Base-by-base conservation (phyloP, 2,113 vertebrate genomes). In the Carollia perspicillata region DNA sequence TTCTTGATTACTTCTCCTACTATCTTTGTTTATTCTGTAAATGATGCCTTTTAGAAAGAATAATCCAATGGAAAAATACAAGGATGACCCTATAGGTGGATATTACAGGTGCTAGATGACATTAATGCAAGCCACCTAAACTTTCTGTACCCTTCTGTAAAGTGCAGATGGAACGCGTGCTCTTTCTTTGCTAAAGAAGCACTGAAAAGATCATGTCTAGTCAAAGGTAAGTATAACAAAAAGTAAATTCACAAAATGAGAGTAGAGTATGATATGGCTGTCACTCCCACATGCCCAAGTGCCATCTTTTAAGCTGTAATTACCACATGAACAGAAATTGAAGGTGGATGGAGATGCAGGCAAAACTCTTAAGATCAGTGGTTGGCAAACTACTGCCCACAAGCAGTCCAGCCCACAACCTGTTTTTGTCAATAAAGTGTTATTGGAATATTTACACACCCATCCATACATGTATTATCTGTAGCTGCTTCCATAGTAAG, bases 21-120 rank as follows among this genome's bases (percentile, higher is more conserved):
- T 13, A 94, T 89, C 35, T 95, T 65, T 89, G 33, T 84, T 96
- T 93, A 80, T 93, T 90, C 75, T 93, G 9, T 49, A 93, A 92
- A 90, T 28, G 23, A 88, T 65, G 16, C 1, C 87, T 90, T 95
- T 77, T 51, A 49, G 26, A 66, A 84, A 96, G 40, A 85, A 89
- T 17, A 47, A 78, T 91, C 60, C 66, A 81, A 37, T 71, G 28
- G 49, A n/a, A 14, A 94, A 22, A 5, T 3, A 83, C 53, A 83
- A 78, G 5, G 26, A 20, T 83, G 17, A 83, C 1, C 49, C 4
- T 44, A 28, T 17, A 63, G 37, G 28, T 28, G 18, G 8, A 58
- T 75, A 30, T 84, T 58, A 66, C 3, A 93, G 51, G n/a, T 69
- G 2, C 1, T 69, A 63, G 10, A 12, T 81, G 33, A 81, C 42